Percentiles rank a stretch among this genome's conserved stretches.
Evolutionary conservation across 1,140 invertebrate species (phyloP).

Genomic region (Theocolax elegans): DNA sequence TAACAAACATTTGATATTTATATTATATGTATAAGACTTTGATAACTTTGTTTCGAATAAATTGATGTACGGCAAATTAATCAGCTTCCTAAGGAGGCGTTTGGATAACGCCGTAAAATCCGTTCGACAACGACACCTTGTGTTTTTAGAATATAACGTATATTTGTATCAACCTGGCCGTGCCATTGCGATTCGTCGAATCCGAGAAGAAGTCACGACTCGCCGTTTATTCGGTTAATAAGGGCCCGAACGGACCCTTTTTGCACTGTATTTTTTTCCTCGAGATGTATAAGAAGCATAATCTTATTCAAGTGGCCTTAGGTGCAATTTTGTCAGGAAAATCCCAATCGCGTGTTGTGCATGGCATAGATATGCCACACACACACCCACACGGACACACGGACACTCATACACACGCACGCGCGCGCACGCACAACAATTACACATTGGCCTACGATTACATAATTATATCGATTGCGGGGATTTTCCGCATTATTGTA

Average conservation of each 20-base stretch:
- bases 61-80: too few relatives aligned
- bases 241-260: neutral
- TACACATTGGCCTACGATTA: too few relatives aligned
- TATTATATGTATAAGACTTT: too few relatives aligned
- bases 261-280: slow-evolving; percentile 5
- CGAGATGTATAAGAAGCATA: slow-evolving; percentile 16
- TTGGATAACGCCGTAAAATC: neutral
- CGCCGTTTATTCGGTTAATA: slow-evolving; percentile 5
- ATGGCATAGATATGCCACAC: too few relatives aligned
- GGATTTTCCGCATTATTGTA: slow-evolving; percentile 48
- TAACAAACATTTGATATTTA: too few relatives aligned
- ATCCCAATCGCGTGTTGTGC: neutral
- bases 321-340: slow-evolving; percentile 35
- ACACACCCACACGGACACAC: too few relatives aligned
- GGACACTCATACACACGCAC: too few relatives aligned
- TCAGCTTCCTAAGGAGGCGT: slow-evolving; percentile 26
- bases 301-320: slow-evolving; percentile 44
- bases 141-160: slow-evolving; percentile 20
- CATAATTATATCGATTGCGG: slow-evolving; percentile 49
- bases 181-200: slow-evolving; percentile 40
- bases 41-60: too few relatives aligned
- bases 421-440: too few relatives aligned
- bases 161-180: slow-evolving; percentile 35
- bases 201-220: slow-evolving; percentile 22
- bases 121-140: neutral